Evolutionary conservation across 2,113 vertebrate genomes (phyloP), one percentile per base, ranked within the genome.

Genomic region (Lethenteron camtschaticum): DNA sequence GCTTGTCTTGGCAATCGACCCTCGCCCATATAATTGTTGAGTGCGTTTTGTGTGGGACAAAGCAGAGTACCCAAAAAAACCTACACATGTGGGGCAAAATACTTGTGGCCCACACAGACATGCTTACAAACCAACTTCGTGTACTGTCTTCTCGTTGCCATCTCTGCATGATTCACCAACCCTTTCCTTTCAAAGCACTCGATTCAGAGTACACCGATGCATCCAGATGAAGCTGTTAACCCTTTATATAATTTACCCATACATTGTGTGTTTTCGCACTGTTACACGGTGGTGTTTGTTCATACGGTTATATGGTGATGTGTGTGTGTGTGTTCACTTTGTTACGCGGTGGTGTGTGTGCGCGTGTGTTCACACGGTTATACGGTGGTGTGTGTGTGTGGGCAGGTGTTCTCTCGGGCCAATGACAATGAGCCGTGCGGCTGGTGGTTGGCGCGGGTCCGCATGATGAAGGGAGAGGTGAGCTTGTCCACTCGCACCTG

Each of bases 401-500:
- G 13, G 59, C 74, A 92, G 88, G 88, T 92, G 55, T 89, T 86
- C 79, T 92, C 87, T 58, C 78, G 86, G 78, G 86, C 87, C 68
- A 90, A 89, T 12, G 88, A 90, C 68, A 87, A 90, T 73, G 88
- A 90, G 74, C 85, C 86, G 9, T 88, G 86, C 58, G 88, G 88
- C 76, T 92, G 88, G 88, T 92, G 88, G 88, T 75, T 89, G 76
- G 88, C 88, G 13, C 79, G 85, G 24, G 88, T 90, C 75, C 80
- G 87, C 72, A 90, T 92, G 88, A 89, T 88, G 85, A 90, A 90
- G 77, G 86, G 88, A 74, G 88, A 90, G 79, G 88, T 90, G 72
- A 87, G 86, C 81, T 70, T 11, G 20, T 6, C 41, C 41, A 41
- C 41, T 7, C 41, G 2, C 6, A 41, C 41, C 41, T 7, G 41